phyloP scores from a whole-genome alignment of 1,140 invertebrate species.

The Zaprionus taronus region DNA sequence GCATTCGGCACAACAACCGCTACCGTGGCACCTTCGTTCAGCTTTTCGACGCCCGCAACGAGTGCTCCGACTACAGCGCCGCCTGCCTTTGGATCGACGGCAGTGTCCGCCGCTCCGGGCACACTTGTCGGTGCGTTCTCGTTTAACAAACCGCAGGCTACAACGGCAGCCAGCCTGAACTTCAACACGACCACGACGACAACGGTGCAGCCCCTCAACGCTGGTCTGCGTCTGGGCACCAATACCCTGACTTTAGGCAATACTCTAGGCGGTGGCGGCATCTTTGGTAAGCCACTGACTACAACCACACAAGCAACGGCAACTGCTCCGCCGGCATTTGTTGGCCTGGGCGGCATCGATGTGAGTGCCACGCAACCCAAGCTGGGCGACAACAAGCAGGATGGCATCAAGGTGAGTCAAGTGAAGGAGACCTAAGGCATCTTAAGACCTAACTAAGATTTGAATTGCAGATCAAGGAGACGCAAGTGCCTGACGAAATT shows the following conservation, averaged over 20 bases:
- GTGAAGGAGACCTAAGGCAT: neutral
- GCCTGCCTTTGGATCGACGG: conserved; percentile 44
- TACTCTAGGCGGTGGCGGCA: conserved; percentile 47
- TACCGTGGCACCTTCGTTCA: conserved; percentile 62
- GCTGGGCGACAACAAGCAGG: conserved; percentile 86
- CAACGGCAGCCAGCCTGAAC: conserved; percentile 72
- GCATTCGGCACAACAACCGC: conserved; percentile 42
- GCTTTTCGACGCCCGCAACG: conserved; percentile 46
- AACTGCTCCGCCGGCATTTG: conserved; percentile 63
- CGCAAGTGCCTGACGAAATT: conserved; percentile 90
- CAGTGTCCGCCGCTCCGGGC: conserved; percentile 43
- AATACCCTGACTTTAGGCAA: conserved; percentile 14
- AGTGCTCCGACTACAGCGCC: conserved; percentile 58
- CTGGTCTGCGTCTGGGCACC: conserved; percentile 51
- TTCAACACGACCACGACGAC: conserved; percentile 73
- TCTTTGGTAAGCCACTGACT: conserved; percentile 80
- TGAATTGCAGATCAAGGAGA: conserved; percentile 87
- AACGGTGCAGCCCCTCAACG: conserved; percentile 54
- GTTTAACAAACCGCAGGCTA: conserved; percentile 68
- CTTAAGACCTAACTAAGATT: neutral
- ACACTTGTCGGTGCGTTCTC: conserved; percentile 56
- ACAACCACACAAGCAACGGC: conserved; percentile 49
- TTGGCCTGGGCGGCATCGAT: conserved; percentile 88
- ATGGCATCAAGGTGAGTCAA: conserved; percentile 84
- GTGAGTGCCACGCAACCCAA: conserved; percentile 86